phyloP scores from a whole-genome alignment of 2,113 vertebrate genomes.

The Micromys minutus region DNA sequence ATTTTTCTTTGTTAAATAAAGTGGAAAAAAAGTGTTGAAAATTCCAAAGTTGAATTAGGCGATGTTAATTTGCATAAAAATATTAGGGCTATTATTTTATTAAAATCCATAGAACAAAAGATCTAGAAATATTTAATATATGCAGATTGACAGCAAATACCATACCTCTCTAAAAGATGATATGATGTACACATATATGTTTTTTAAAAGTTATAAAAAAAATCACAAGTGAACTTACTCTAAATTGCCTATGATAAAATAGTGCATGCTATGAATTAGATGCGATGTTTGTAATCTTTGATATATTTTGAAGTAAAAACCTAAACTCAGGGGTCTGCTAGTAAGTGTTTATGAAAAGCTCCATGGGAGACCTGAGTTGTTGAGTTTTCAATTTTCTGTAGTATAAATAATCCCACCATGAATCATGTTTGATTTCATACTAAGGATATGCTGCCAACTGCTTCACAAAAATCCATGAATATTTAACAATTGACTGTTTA shows the following conservation, averaged over 20 bases:
- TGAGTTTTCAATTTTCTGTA: neutral
- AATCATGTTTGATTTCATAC: neutral
- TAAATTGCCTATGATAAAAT: neutral
- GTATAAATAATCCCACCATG: constrained; percentile 25
- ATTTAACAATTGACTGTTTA: neutral
- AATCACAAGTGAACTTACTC: neutral
- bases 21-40: neutral
- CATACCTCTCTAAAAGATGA: neutral
- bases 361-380: neutral
- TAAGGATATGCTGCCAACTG: neutral
- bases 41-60: neutral
- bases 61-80: neutral
- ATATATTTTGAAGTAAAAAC: neutral
- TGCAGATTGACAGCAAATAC: neutral
- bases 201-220: neutral
- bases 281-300: neutral
- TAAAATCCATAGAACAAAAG: neutral
- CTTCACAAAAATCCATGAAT: constrained; percentile 17
- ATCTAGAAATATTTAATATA: neutral
- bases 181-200: neutral
- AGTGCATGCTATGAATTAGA: neutral
- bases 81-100: neutral
- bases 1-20: neutral
- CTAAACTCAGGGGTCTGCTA: neutral
- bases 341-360: neutral